Conservation (phyloP, 2,888 invertebrate genomes). For the Fabriciana adippe region DNA sequence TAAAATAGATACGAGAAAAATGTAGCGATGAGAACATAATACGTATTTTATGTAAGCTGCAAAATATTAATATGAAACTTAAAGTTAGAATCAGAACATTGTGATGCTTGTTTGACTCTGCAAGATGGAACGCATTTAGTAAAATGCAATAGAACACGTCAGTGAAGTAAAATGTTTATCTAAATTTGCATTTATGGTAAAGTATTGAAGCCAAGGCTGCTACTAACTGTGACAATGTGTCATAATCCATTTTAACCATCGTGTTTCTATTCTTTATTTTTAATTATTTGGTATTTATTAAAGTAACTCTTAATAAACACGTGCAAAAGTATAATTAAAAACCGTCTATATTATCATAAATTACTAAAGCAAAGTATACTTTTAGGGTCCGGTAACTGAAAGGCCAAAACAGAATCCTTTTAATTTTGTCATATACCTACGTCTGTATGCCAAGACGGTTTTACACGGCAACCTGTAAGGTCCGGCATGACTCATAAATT, state of each 20-base stretch:
- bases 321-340: not conserved
- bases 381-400: too few relatives aligned
- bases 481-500: slow-evolving; percentile 35
- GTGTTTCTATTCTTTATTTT: slow-evolving; percentile 6
- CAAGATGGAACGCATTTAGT: not conserved
- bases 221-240: slow-evolving; percentile 1
- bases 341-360: not conserved
- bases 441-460: slow-evolving; percentile 2
- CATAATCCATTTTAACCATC: slow-evolving; percentile 14
- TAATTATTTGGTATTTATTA: slow-evolving; percentile 9
- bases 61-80: too few relatives aligned
- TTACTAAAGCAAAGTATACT: not conserved
- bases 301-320: slow-evolving; percentile 6
- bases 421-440: not conserved
- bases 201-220: slow-evolving; percentile 43
- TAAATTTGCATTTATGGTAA: slow-evolving; percentile 63
- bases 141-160: slow-evolving; percentile 6
- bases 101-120: too few relatives aligned
- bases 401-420: too few relatives aligned
- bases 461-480: slow-evolving; percentile 14
- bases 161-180: slow-evolving; percentile 39
- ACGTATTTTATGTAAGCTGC: not conserved
- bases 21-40: slow-evolving; percentile 1
- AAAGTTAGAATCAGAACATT: too few relatives aligned
- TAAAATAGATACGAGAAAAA: slow-evolving; percentile 14